phyloP scores from a whole-genome alignment of 1,140 invertebrate genomes.

The Drosophila melanica region DNA sequence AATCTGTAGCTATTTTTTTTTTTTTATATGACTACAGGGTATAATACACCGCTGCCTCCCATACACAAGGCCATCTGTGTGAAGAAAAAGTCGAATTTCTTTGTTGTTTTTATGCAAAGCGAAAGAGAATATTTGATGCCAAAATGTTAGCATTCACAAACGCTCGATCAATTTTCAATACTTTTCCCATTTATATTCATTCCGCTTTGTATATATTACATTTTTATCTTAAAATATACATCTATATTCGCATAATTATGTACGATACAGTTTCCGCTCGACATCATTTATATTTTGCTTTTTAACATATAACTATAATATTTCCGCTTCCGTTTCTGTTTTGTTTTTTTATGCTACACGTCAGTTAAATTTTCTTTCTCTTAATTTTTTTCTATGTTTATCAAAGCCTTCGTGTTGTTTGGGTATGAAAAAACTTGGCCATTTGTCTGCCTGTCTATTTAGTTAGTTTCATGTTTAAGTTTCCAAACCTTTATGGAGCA shows the following conservation, averaged over 20 bases:
- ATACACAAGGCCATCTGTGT: no score
- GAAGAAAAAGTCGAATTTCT: neutral
- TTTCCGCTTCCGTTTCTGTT: constrained; percentile 26
- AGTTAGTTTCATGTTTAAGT: constrained; percentile 65
- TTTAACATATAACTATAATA: constrained; percentile 13
- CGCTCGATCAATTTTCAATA: constrained; percentile 15
- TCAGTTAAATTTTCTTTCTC: neutral
- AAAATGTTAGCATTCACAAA: constrained; percentile 5
- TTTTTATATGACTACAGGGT: neutral
- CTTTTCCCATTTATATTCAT: neutral
- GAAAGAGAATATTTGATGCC: neutral
- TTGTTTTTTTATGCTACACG: neutral
- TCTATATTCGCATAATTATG: neutral
- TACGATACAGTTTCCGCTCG: neutral
- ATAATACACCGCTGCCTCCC: neutral
- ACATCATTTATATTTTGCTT: constrained; percentile 40
- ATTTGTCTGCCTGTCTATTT: constrained; percentile 65
- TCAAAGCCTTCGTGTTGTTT: neutral
- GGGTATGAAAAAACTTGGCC: constrained; percentile 45
- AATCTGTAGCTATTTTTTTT: no score
- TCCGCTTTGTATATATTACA: no score
- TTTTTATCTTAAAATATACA: neutral
- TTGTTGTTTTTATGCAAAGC: neutral
- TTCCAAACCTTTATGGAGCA: constrained; percentile 66
- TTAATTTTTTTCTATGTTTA: neutral